Conservation (phyloP, 2,888 invertebrate species). For the Metacarcinus magister region DNA sequence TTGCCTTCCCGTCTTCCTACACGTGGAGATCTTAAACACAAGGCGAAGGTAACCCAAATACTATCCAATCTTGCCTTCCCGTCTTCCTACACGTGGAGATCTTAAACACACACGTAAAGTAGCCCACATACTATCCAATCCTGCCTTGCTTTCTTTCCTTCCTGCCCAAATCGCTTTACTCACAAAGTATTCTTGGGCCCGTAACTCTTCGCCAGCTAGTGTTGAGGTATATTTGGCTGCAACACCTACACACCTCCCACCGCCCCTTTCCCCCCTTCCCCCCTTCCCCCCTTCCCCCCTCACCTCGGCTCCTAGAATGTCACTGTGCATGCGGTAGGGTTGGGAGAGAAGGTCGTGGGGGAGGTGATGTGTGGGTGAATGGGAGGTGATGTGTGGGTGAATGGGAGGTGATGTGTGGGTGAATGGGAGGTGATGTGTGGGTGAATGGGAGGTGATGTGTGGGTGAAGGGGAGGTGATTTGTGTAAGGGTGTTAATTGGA, state of each 20-base stretch:
- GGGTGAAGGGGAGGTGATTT: not conserved
- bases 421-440: not conserved
- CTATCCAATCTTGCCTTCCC: too few species aligned
- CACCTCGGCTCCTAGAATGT: not conserved
- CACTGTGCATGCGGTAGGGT: not conserved
- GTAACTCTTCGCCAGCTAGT: not conserved
- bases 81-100: too few species aligned
- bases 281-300: not conserved
- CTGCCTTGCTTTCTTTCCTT: not conserved
- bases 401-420: not conserved
- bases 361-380: not conserved
- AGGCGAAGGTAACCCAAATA: too few species aligned
- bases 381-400: not conserved
- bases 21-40: too few species aligned
- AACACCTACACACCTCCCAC: not conserved
- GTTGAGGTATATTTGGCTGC: not conserved
- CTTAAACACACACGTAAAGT: too few species aligned
- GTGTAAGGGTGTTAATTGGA: not conserved
- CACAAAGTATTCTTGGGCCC: not conserved
- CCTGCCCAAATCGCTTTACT: not conserved
- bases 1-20: too few species aligned
- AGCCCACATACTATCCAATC: too few species aligned
- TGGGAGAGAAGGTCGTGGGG: not conserved
- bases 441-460: not conserved
- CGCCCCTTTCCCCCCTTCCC: not conserved